Percentiles rank a stretch among this genome's conserved stretches.
Conservation (phyloP, 92 coral and sea anemone genomes). For the Bergia puertoricense region DNA sequence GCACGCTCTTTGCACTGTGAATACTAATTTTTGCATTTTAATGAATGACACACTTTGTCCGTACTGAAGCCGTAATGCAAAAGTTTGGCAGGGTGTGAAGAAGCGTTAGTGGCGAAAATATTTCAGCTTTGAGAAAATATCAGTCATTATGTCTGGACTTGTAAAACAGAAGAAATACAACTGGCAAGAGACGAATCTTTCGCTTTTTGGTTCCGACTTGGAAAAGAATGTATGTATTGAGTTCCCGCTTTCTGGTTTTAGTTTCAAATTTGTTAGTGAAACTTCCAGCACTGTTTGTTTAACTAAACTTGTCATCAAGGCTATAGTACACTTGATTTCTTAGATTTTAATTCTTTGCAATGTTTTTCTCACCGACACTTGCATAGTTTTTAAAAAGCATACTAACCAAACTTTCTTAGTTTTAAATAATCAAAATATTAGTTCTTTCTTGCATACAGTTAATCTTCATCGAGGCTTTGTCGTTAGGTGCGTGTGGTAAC, state of each 20-base stretch:
- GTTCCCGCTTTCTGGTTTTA: background rate
- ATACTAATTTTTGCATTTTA: too few relatives aligned
- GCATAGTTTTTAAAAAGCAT: too few relatives aligned
- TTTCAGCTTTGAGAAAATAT: background rate
- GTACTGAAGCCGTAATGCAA: too few relatives aligned
- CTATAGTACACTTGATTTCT: background rate
- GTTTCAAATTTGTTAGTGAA: background rate
- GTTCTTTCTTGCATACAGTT: too few relatives aligned
- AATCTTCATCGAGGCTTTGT: too few relatives aligned
- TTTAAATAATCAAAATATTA: too few relatives aligned
- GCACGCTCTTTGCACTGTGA: too few relatives aligned
- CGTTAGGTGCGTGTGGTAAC: too few relatives aligned
- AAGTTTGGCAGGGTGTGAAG: background rate
- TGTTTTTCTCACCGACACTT: background rate
- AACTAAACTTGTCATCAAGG: background rate
- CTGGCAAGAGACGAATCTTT: background rate
- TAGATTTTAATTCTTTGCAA: background rate
- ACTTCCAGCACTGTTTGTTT: background rate
- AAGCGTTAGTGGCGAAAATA: background rate
- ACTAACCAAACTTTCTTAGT: too few relatives aligned
- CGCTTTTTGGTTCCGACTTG: slow-evolving; percentile 3
- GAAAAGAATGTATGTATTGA: background rate
- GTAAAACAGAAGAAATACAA: slow-evolving; percentile 3
- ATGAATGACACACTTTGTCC: too few relatives aligned
- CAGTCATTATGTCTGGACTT: background rate